Evolutionary conservation across 2,797 vertebrate genomes (phyloP).

Genomic region (Bradypodion pumilum): DNA sequence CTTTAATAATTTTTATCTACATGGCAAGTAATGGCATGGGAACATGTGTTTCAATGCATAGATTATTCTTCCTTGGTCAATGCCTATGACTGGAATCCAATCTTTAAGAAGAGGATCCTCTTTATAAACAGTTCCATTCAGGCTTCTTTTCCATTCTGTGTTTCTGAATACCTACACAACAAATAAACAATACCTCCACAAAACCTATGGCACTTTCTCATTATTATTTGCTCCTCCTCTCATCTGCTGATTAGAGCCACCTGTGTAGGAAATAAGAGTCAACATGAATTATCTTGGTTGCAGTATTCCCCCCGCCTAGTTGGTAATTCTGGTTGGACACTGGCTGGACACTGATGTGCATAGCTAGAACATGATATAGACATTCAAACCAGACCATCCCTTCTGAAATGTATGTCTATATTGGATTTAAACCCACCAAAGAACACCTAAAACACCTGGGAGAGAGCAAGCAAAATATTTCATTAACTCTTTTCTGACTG

Average conservation of each 20-base stretch:
- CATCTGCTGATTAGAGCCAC: not conserved
- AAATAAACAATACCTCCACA: no score
- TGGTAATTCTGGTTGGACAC: not conserved
- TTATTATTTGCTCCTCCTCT: not conserved
- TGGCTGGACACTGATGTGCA: not conserved
- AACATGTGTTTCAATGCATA: no score
- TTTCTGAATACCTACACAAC: not conserved
- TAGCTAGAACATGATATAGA: not conserved
- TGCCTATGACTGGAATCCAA: not conserved
- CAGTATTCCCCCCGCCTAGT: not conserved
- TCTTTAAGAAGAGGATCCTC: not conserved
- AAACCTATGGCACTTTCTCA: not conserved
- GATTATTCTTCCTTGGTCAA: not conserved
- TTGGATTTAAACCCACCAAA: not conserved
- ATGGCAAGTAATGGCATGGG: no score
- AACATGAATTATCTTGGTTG: not conserved
- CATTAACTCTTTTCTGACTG: not conserved
- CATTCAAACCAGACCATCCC: not conserved
- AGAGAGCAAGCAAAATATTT: not conserved
- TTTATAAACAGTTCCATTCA: not conserved
- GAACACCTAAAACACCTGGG: not conserved
- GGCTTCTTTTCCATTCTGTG: no score
- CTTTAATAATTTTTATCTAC: no score
- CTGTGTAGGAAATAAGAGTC: not conserved
- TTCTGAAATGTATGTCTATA: not conserved